phyloP scores from a whole-genome alignment of 2,113 vertebrate species.

The Oreochromis niloticus region DNA sequence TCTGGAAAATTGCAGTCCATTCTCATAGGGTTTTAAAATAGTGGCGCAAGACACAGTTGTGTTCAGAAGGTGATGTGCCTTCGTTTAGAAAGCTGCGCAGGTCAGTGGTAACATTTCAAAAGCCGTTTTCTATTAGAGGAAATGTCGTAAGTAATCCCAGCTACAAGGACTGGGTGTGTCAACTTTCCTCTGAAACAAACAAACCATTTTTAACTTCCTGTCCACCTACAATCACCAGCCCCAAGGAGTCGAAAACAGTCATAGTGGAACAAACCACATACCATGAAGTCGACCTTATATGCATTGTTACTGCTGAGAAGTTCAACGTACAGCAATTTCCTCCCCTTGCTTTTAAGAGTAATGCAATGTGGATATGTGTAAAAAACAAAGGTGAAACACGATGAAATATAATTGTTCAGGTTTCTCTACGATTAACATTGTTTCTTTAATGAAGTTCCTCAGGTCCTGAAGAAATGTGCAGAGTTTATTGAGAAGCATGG shows the following conservation, averaged over 20 bases:
- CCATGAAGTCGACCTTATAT: not conserved
- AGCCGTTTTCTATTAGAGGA: slow-evolving; percentile 77
- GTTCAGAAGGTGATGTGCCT: slow-evolving; percentile 22
- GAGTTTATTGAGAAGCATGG: slow-evolving; percentile 96
- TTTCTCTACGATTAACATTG: not conserved
- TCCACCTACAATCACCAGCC: slow-evolving; percentile 68
- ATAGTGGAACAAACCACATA: slow-evolving; percentile 22
- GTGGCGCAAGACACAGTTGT: not conserved
- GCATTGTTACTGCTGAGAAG: not conserved
- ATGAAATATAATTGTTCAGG: not conserved
- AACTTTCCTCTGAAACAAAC: slow-evolving; percentile 81
- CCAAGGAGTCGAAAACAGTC: slow-evolving; percentile 46
- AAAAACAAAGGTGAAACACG: not conserved
- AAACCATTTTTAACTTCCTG: slow-evolving; percentile 82
- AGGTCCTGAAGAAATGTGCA: slow-evolving; percentile 91
- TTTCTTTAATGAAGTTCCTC: slow-evolving; percentile 79
- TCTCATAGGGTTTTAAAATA: not conserved
- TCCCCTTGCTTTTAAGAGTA: not conserved
- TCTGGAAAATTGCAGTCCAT: not conserved
- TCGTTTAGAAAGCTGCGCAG: slow-evolving; percentile 27
- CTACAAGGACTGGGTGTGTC: slow-evolving; percentile 79
- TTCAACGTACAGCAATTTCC: not conserved
- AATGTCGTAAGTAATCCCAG: slow-evolving; percentile 77
- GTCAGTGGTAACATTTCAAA: slow-evolving; percentile 64
- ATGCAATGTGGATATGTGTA: not conserved